Percentiles rank a stretch among this genome's conserved stretches.
Evolutionary conservation across 2,113 vertebrate species (phyloP).

Genomic region (Machaerirhynchus nigripectus): DNA sequence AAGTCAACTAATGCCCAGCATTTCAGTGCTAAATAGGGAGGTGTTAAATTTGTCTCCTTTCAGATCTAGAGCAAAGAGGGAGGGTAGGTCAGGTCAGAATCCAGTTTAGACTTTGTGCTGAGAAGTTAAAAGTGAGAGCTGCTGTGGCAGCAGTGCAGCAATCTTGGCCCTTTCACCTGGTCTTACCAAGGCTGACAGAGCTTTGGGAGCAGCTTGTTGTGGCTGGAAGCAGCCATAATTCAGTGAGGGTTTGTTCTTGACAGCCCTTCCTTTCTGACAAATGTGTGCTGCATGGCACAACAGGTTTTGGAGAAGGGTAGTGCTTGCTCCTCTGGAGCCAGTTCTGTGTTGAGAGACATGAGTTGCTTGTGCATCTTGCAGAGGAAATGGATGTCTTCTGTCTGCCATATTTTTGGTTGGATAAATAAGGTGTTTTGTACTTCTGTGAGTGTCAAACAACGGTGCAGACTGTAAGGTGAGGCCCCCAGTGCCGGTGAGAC

Average conservation of each 20-base stretch:
- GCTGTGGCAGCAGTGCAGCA: not conserved
- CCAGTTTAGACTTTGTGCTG: not conserved
- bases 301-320: not conserved
- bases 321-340: not conserved
- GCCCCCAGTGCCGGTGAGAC: rapidly evolving
- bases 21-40: not conserved
- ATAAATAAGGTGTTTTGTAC: not conserved
- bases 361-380: not conserved
- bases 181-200: not conserved
- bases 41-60: not conserved
- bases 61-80: not conserved
- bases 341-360: not conserved
- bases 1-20: not conserved
- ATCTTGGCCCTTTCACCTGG: not conserved
- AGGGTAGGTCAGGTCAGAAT: not conserved
- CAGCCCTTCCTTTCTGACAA: not conserved
- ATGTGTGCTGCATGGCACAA: rapidly evolving
- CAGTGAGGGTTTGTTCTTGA: not conserved
- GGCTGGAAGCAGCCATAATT: not conserved
- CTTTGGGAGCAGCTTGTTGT: not conserved
- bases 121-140: not conserved
- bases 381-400: not conserved
- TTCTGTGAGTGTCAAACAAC: not conserved
- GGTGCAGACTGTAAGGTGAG: not conserved
- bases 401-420: not conserved